Evolutionary conservation across 2,113 vertebrate species (phyloP), one percentile per base, ranked within the genome.

Genomic region (Tylochromis polylepis): DNA sequence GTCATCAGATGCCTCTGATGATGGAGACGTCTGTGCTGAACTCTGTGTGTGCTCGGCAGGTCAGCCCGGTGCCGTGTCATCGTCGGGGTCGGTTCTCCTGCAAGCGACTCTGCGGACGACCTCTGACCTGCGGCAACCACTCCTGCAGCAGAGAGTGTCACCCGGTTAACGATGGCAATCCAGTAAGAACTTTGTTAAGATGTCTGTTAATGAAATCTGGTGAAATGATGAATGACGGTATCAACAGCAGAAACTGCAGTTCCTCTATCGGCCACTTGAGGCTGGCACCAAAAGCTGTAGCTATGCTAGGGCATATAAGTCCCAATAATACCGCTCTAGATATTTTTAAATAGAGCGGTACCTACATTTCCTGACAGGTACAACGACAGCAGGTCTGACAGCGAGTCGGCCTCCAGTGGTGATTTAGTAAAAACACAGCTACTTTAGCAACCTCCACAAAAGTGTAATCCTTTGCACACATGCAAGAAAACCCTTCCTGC

Each of bases 61-160:
- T 95, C 53, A 94, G 93, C 41, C 89, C 92, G 0, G 89, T 95
- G 58, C 92, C 92, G 16, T 95, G 95, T 85, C 91, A 92, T 27
- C 84, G 87, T 1, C 89, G 0, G 12, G 93, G 92, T 1, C 89
- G 72, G 0, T 95, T 95, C 87, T 93, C 91, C 80, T 95, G 95
- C 3, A 9, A 12, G 4, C 81, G 85, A 16, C 8, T 79, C 0
- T 95, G 95, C 0, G 91, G 93, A 2, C 93, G 78, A 59, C 93
- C 93, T 82, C n/a, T 95, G 85, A 38, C 85, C 57, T 95, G 93
- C 0, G 41, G 92, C 2, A 95, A 95, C 85, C 95, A 95, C 88
- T 29, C 0, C 84, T 95, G 95, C 92, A 83, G 62, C 84, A 57
- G 36, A 29, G 93, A 92, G 67, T 95, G 93, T 77, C 95, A 95